phyloP scores from a whole-genome alignment of 2,888 invertebrate species.

The Germaria angustata region DNA sequence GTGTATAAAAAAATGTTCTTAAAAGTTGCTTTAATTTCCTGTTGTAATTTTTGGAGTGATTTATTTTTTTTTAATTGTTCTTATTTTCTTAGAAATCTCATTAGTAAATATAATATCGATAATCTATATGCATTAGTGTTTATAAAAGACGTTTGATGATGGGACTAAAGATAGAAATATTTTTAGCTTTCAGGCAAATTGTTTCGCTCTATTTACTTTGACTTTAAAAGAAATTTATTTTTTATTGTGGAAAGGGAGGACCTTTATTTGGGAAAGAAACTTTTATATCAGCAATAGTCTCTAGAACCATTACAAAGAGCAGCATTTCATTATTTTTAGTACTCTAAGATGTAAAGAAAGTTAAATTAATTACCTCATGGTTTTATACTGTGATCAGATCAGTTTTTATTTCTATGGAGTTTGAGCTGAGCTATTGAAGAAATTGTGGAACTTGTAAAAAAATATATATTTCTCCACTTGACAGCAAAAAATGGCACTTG shows the following conservation, averaged over 20 bases:
- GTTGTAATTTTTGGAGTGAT: conserved; percentile 19
- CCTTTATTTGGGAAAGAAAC: background rate
- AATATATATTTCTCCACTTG: no score
- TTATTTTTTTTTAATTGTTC: background rate
- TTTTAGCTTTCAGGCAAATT: background rate
- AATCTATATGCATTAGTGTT: background rate
- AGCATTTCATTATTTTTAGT: no score
- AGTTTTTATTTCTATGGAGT: no score
- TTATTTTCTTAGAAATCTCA: conserved; percentile 33
- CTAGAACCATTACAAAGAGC: no score
- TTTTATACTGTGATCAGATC: no score
- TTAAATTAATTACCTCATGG: no score
- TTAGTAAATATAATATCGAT: conserved; percentile 41
- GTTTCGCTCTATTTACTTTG: background rate
- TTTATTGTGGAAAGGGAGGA: background rate
- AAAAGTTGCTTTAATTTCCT: conserved; percentile 47
- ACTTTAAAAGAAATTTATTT: background rate
- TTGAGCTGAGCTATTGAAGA: no score
- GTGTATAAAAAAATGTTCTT: conserved; percentile 23
- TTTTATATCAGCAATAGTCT: no score
- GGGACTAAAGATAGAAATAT: conserved; percentile 15
- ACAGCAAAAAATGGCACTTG: no score
- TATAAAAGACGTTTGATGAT: conserved; percentile 42
- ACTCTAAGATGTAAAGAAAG: no score
- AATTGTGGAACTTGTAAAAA: no score